A percentile compares a stretch with the other conserved stretches of the same genome.
phyloP scores from a whole-genome alignment of 2,797 vertebrate genomes.

The Pseudochirops cupreus region DNA sequence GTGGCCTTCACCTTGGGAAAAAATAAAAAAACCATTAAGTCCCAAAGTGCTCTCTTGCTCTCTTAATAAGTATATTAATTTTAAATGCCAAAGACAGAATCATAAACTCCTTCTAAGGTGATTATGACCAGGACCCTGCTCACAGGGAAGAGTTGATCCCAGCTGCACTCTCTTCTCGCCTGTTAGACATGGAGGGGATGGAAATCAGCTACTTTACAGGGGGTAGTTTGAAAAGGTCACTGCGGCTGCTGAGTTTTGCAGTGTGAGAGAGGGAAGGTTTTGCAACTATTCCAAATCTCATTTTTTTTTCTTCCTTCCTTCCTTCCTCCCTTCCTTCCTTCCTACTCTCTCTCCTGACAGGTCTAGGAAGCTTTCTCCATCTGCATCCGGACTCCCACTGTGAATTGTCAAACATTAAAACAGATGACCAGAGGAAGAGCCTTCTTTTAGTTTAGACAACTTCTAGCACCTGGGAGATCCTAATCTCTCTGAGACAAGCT shows the following conservation, averaged over 20 bases:
- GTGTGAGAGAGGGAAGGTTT: background rate
- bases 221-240: constrained; percentile 71
- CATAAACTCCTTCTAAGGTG: constrained; percentile 65
- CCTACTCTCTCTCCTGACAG: background rate
- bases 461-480: background rate
- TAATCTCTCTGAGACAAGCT: background rate
- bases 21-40: constrained; percentile 65
- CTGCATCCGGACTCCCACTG: background rate
- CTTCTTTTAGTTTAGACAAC: background rate
- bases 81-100: constrained; percentile 78
- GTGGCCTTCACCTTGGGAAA: constrained; percentile 64
- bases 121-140: constrained; percentile 43
- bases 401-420: background rate
- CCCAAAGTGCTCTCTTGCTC: constrained; percentile 69
- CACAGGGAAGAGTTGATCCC: background rate
- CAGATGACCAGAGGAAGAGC: background rate
- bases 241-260: constrained; percentile 9
- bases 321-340: background rate
- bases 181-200: background rate
- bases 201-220: constrained; percentile 44
- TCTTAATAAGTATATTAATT: constrained; percentile 79
- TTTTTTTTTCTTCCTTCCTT: background rate
- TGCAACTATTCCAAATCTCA: background rate
- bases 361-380: background rate
- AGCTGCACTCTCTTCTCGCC: background rate